These are phyloP conservation scores for Ormyrus labotus DNA, from an alignment of 2,888 invertebrate species.

Conservation along the genomic window DNA sequence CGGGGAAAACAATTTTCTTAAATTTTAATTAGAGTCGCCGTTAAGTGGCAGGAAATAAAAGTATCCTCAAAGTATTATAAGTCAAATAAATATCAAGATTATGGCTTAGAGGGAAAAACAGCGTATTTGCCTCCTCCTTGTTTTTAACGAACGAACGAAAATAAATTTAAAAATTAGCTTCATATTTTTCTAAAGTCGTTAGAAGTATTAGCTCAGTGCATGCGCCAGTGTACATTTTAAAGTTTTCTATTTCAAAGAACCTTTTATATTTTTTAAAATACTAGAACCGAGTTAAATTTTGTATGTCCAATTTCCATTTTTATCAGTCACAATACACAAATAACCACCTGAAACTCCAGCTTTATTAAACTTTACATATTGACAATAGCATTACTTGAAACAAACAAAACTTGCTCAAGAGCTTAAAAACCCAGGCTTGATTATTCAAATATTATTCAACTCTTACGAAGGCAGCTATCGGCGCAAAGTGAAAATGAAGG, in stretches of 20 bases:
- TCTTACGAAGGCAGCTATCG: conserved; percentile 18
- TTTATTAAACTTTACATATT: too few relatives aligned
- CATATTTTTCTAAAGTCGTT: too few relatives aligned
- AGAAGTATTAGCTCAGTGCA: too few relatives aligned
- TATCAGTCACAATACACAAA: too few relatives aligned
- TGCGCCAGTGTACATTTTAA: neutral
- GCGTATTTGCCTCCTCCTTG: too few relatives aligned
- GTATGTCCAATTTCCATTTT: too few relatives aligned
- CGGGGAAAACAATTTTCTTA: conserved; percentile 52
- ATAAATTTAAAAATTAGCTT: too few relatives aligned
- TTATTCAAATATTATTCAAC: conserved; percentile 50
- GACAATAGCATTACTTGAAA: too few relatives aligned
- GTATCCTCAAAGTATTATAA: conserved; percentile 24
- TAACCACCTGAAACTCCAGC: too few relatives aligned
- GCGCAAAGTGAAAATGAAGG: conserved; percentile 22
- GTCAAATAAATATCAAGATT: conserved; percentile 37
- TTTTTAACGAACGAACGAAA: too few relatives aligned
- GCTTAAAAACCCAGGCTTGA: neutral
- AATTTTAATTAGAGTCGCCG: conserved; percentile 49
- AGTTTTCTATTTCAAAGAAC: neutral
- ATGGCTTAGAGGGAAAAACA: neutral
- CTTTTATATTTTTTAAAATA: conserved; percentile 4
- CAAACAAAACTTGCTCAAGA: neutral
- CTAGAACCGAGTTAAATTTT: neutral
- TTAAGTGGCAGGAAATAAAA: conserved; percentile 45